Evolutionary conservation across 2,888 invertebrate genomes (phyloP).

Genomic region (Limnephilus auricula): DNA sequence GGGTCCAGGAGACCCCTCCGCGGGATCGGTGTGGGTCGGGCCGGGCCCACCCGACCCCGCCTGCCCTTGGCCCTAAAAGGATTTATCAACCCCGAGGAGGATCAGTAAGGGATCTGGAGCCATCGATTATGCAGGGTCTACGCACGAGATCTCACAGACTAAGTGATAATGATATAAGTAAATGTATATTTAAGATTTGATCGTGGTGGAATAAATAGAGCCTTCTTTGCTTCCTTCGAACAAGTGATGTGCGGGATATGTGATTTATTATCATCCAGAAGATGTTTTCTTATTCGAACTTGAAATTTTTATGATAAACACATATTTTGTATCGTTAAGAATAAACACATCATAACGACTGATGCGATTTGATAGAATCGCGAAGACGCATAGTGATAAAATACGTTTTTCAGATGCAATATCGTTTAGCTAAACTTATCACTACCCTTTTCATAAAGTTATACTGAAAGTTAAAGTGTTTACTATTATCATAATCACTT

Average conservation of each 20-base stretch:
- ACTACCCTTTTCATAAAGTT: neutral
- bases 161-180: conserved; percentile 29
- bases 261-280: neutral
- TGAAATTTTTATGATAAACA: neutral
- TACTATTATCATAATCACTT: neutral
- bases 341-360: neutral
- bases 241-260: neutral
- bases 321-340: neutral
- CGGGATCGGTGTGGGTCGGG: neutral
- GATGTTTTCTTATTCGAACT: neutral
- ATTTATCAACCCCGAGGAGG: conserved; percentile 31
- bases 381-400: neutral
- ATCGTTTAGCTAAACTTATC: neutral
- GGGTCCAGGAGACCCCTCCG: neutral
- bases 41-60: conserved; percentile 23
- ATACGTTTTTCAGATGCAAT: neutral
- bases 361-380: neutral
- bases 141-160: conserved; percentile 8
- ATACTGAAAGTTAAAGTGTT: neutral
- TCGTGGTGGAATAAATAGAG: neutral
- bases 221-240: neutral
- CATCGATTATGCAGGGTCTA: conserved; percentile 39
- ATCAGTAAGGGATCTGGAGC: conserved; percentile 31
- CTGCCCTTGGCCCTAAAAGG: conserved; percentile 38
- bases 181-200: neutral